Percentiles rank a stretch among this genome's conserved stretches.
Evolutionary conservation across 2,888 invertebrate genomes (phyloP).

Genomic region (Thymelicus acteon): DNA sequence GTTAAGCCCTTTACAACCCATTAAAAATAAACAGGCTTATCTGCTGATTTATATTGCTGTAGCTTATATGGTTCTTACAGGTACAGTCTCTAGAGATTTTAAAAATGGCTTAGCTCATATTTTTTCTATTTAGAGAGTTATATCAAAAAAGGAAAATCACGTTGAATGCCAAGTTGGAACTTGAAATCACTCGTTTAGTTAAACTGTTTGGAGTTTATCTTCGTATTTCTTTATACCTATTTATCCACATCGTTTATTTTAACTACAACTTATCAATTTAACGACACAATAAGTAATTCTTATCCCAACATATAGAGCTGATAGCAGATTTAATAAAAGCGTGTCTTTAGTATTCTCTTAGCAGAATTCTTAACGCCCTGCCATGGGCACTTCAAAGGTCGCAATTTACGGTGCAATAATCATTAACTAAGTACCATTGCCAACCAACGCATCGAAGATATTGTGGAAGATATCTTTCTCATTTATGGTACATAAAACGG

Average conservation of each 20-base stretch:
- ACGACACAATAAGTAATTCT: neutral
- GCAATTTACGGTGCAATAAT: conserved; percentile 23
- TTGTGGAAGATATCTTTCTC: neutral
- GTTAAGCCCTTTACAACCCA: conserved; percentile 51
- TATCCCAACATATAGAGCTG: neutral
- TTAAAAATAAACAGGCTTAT: conserved; percentile 56
- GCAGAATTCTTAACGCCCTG: conserved; percentile 10
- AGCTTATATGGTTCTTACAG: conserved; percentile 22
- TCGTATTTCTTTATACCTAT: neutral
- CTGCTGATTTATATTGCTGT: conserved; percentile 51
- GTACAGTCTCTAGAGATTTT: conserved; percentile 20
- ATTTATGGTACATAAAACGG: neutral
- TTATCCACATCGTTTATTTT: neutral
- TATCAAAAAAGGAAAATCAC: conserved; percentile 1
- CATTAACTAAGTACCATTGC: conserved; percentile 23
- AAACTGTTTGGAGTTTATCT: neutral
- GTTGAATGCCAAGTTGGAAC: neutral
- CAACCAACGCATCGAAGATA: conserved; percentile 20
- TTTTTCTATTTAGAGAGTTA: neutral
- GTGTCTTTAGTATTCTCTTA: neutral
- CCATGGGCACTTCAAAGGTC: conserved; percentile 13
- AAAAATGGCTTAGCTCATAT: conserved; percentile 1
- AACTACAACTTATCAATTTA: neutral
- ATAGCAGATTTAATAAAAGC: neutral
- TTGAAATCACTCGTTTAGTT: neutral